Evolutionary conservation across 2,113 vertebrate genomes (phyloP).

Genomic region (Forbesichthys agassizii): DNA sequence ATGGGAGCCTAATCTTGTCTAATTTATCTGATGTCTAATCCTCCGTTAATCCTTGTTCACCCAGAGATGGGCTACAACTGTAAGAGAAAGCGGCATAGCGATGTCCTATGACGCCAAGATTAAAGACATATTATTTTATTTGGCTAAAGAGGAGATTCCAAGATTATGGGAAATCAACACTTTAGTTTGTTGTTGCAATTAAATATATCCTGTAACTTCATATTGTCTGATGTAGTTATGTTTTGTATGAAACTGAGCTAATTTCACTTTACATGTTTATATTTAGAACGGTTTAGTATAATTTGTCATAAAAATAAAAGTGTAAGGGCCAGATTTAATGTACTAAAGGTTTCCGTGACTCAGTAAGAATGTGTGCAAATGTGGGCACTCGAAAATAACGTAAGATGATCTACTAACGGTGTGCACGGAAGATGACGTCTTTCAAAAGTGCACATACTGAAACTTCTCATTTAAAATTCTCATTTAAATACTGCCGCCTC

Average conservation of each 20-base stretch:
- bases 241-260: constrained; percentile 16
- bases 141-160: too few species aligned
- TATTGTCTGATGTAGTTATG: constrained; percentile 25
- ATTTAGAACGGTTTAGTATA: too few species aligned
- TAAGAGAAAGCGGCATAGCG: constrained; percentile 38
- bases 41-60: constrained; percentile 50
- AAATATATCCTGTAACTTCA: not conserved
- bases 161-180: constrained; percentile 10
- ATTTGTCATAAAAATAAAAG: not conserved
- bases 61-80: constrained; percentile 22
- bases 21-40: constrained; percentile 50
- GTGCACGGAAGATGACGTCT: too few species aligned
- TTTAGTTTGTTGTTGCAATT: constrained; percentile 4
- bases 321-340: too few species aligned
- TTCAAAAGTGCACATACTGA: too few species aligned
- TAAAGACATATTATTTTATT: constrained; percentile 4
- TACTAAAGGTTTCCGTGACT: too few species aligned
- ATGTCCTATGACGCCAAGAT: constrained; percentile 38
- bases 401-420: too few species aligned
- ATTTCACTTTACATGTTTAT: too few species aligned
- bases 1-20: not conserved
- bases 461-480: too few species aligned
- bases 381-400: too few species aligned
- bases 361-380: too few species aligned
- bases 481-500: too few species aligned